Conservation (phyloP, 2,797 vertebrate species). For the Cottoperca gobio region DNA sequence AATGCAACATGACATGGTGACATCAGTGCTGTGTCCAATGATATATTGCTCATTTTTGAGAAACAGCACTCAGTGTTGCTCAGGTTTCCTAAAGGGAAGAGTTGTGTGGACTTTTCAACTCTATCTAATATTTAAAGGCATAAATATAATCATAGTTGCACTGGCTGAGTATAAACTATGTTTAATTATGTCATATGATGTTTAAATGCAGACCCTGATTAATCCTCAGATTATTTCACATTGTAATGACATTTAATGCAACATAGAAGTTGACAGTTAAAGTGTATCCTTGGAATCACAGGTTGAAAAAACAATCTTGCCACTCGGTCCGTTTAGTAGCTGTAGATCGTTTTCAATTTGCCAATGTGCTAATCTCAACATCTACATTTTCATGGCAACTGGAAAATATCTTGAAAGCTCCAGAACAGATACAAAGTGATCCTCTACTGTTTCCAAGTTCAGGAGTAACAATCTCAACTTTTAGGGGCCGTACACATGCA, state of each 20-base stretch:
- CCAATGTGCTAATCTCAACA: not conserved
- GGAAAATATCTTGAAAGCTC: not conserved
- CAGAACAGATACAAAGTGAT: not conserved
- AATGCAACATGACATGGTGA: conserved; percentile 23
- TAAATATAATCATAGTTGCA: not conserved
- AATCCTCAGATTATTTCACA: conserved; percentile 1
- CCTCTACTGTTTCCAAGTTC: not conserved
- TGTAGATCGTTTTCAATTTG: not conserved
- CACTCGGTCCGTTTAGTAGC: not conserved
- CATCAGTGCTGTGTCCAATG: conserved; percentile 1
- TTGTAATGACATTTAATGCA: not conserved
- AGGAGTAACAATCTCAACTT: not conserved
- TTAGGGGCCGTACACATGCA: no score
- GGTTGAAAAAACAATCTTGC: not conserved
- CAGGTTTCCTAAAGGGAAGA: not conserved
- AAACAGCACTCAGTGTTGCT: not conserved
- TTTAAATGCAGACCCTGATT: not conserved
- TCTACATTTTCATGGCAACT: not conserved
- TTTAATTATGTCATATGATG: not conserved
- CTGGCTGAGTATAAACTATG: not conserved
- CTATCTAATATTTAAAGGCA: not conserved
- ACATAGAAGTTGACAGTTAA: not conserved
- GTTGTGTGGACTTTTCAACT: not conserved
- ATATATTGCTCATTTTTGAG: not conserved
- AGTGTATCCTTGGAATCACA: not conserved